Evolutionary conservation across 2,797 vertebrate species (phyloP).

Genomic region (Champsocephalus esox): DNA sequence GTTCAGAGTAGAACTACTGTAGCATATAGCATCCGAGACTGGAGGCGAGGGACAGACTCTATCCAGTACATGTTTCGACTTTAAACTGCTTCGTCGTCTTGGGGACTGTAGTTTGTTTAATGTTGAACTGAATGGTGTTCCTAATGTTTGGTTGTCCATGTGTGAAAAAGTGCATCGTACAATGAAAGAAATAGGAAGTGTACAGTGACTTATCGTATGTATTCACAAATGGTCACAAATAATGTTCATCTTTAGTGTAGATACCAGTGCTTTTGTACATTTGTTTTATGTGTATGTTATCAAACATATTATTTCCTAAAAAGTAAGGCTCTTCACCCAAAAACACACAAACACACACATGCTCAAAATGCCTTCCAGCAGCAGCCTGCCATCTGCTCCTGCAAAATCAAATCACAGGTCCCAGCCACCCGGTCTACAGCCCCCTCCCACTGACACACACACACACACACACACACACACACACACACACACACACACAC

Average conservation of each 20-base stretch:
- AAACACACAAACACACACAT: slow-evolving; percentile 28
- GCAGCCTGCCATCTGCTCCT: slow-evolving; percentile 88
- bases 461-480: slow-evolving; percentile 31
- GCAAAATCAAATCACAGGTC: slow-evolving; percentile 83
- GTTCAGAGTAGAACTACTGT: neutral
- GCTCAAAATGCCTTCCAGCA: slow-evolving; percentile 64
- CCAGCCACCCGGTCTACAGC: slow-evolving; percentile 73
- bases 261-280: no score
- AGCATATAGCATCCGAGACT: neutral
- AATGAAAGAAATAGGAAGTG: neutral
- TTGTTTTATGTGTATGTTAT: neutral
- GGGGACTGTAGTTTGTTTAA: no score
- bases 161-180: no score
- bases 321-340: slow-evolving; percentile 21
- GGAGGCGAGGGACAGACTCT: neutral
- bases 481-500: slow-evolving; percentile 35
- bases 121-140: no score
- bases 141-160: no score
- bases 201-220: neutral
- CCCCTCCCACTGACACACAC: slow-evolving; percentile 37
- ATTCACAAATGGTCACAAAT: neutral
- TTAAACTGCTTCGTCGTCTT: neutral
- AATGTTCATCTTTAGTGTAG: neutral
- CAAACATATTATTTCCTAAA: neutral
- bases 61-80: neutral